Evolutionary conservation across 2,113 vertebrate genomes (phyloP), one percentile per base, ranked within the genome.

Genomic region (Cebidichthys violaceus): DNA sequence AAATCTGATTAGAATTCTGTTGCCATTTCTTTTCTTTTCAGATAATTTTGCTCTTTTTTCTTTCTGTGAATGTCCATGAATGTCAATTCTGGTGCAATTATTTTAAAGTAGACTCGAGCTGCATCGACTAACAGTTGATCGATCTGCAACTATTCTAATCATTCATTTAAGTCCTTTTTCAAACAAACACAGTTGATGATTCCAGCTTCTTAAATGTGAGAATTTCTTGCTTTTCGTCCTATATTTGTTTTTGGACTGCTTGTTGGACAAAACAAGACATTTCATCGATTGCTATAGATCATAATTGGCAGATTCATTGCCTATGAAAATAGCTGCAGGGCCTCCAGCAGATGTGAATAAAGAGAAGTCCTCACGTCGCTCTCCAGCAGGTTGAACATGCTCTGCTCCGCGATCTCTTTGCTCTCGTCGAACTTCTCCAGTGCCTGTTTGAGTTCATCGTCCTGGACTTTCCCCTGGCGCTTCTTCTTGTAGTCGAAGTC

Each of bases 401-500:
- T 99, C 78, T 97, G 98, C 91, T 99, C 98, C 0, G 98, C 98
- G 61, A 99, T 95, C 93, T 99, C 98, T 94, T 99, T 99, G 86
- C 97, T 97, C 87, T 99, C 98, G 67, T 99, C 97, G 24, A 99
- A 99, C 77, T 99, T 99, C 92, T 99, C 98, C 87, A 99, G 94
- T 39, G 98, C 98, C 79, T 98, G 97, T 61, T 96, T 97, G 86
- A 99, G 95, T 62, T 99, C 98, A 0, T 99, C 98, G 35, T 99
- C 97, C 79, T 96, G 96, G 59, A 98, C 96, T 83, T 97, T 99
- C 39, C 97, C 97, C 85, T 97, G 96, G 43, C 97, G 96, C 90
- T 99, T 99, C 95, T 98, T 99, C 93, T 99, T 99, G 92, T 99
- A 99, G 95, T 99, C 98, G n/a, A 99, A 99, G 94, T 99, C 98